Percentiles rank a stretch among this genome's conserved stretches.
These are phyloP conservation scores for Phymorhynchus buccinoides DNA, from an alignment of 1,140 invertebrate genomes.

Conservation along the genomic window DNA sequence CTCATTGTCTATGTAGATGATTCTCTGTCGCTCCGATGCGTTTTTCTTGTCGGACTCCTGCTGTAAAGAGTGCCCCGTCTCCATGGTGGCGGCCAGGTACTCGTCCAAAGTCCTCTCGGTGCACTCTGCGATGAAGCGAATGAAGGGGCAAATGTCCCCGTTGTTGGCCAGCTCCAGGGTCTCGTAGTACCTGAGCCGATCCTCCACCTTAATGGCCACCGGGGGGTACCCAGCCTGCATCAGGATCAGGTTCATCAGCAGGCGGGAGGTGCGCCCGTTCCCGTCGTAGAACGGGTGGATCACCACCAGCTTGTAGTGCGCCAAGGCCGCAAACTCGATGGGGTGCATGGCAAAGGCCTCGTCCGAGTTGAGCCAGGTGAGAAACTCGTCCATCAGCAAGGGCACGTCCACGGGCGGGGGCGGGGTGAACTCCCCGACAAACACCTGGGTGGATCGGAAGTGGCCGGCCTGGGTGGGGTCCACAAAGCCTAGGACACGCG, in stretches of 20 bases:
- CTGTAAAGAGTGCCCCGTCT: conserved; percentile 36
- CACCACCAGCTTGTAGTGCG: conserved; percentile 96
- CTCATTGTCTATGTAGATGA: conserved; percentile 20
- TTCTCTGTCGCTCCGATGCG: conserved; percentile 20
- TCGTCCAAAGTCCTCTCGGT: conserved; percentile 94
- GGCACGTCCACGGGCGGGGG: conserved; percentile 87
- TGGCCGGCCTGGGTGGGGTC: conserved; percentile 77
- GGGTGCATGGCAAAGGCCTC: conserved; percentile 81
- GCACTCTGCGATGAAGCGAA: conserved; percentile 94
- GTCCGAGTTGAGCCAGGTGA: conserved; percentile 90
- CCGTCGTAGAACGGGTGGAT: conserved; percentile 87
- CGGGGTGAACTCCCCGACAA: conserved; percentile 90
- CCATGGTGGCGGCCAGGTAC: conserved; percentile 76
- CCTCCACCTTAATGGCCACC: conserved; percentile 94
- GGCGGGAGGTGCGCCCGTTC: conserved; percentile 93
- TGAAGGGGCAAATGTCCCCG: conserved; percentile 81
- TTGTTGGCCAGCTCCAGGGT: conserved; percentile 91
- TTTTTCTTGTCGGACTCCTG: neutral
- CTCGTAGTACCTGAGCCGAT: conserved; percentile 84
- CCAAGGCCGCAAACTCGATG: conserved; percentile 89
- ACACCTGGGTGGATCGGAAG: conserved; percentile 78
- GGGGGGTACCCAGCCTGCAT: conserved; percentile 98
- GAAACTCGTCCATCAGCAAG: conserved; percentile 88
- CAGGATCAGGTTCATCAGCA: conserved; percentile 97
- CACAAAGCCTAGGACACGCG: conserved; percentile 92